Base-by-base conservation (phyloP, 2,888 invertebrate genomes). In the Arrhopalites spinosus region DNA sequence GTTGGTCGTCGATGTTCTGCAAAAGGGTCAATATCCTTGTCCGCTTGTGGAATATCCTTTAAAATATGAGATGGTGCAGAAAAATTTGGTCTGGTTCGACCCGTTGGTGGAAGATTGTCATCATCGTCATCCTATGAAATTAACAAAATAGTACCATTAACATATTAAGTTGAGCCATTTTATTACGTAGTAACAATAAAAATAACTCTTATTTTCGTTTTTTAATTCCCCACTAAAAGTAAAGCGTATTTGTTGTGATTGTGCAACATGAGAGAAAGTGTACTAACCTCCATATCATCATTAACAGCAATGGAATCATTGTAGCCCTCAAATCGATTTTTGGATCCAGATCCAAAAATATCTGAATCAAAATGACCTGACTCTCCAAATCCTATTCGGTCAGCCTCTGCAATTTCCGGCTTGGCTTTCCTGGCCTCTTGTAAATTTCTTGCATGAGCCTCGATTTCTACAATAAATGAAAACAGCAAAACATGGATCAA, bases 251-350 rank as follows among this genome's bases (percentile, higher is more conserved):
- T 45, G 15, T 7, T 45, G 15, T 15, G n/a, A n/a, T 45, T 7
- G 7, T 63, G 29, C 36, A 66, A 72, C 20, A 53, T 64, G 25
- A 27, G n/a, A 63, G 20, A n/a, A 3, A 63, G 2, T 8, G n/a
- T 73, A 84, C 84, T 85, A 84, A 89, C 89, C 84, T 96, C 96
- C 47, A 92, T 92, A 86, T 98, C 97, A 86, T 98, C 98, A 86
- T 95, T 96, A 0, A 96, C 93, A 66, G 96, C 96, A 85, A 98
- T 98, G 0, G 97, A 97, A 73, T 96, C 96, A 82, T 95, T 94
- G 86, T 98, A 98, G 43, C 95, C 96, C 84, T 95, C 96, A 86
- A 92, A 95, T 84, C 94, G 92, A 75, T 91, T 91, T 84, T 92
- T 93, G 64, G 88, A 88, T 78, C 90, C 91, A 63, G 84, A 84